These are phyloP conservation scores for Hyposmocoma kahamanoa DNA, from an alignment of 1,140 invertebrate genomes.

Conservation along the genomic window DNA sequence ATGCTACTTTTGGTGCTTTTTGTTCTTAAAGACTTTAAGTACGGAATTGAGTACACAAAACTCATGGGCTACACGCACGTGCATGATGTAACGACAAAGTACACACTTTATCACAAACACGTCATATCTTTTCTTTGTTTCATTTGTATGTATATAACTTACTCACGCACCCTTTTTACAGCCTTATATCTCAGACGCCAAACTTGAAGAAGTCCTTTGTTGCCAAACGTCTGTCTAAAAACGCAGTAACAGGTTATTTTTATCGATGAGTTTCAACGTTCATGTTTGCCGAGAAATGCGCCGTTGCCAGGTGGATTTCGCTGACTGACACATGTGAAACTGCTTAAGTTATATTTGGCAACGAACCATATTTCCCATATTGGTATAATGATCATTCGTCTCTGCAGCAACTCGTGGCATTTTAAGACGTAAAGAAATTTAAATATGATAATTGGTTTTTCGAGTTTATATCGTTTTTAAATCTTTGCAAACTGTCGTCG, in stretches of 20 bases:
- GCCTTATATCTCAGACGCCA: too few relatives aligned
- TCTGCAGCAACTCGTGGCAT: too few relatives aligned
- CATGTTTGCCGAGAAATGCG: slow-evolving; percentile 15
- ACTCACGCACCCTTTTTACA: slow-evolving; percentile 20
- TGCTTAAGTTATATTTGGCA: slow-evolving; percentile 32
- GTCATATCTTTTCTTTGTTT: slow-evolving; percentile 13
- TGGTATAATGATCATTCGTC: too few relatives aligned
- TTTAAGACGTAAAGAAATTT: too few relatives aligned
- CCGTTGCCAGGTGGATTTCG: slow-evolving; percentile 24
- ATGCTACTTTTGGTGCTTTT: too few relatives aligned
- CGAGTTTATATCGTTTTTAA: too few relatives aligned
- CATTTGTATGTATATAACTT: slow-evolving; percentile 29
- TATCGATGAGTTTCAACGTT: slow-evolving; percentile 18
- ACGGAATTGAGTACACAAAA: too few relatives aligned
- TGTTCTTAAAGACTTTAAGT: too few relatives aligned
- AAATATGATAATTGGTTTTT: too few relatives aligned
- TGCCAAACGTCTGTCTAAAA: not conserved
- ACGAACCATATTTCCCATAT: slow-evolving; percentile 22
- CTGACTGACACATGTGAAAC: slow-evolving; percentile 24
- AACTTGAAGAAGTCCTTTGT: not conserved
- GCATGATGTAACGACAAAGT: slow-evolving; percentile 20
- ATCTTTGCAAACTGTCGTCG: slow-evolving; percentile 13
- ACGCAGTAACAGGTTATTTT: slow-evolving; percentile 19
- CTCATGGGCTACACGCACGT: too few relatives aligned
- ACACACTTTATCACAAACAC: too few relatives aligned